Conservation (phyloP, 2,113 vertebrate genomes). For the Leptocoma aspasia region DNA sequence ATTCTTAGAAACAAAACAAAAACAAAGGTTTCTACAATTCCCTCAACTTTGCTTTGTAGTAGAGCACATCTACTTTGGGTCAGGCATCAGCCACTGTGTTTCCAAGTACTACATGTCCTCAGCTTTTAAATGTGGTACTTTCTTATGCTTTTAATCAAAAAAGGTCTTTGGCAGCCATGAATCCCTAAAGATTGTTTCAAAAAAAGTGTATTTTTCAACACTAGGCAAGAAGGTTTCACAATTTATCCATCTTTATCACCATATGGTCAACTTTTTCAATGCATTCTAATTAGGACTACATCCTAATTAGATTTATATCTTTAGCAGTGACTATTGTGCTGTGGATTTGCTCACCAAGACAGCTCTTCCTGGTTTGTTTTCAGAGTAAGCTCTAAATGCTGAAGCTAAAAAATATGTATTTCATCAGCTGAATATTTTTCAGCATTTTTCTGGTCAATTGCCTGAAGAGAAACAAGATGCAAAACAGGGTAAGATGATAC, state of each 20-base stretch:
- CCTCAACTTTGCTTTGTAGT: neutral
- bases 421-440: neutral
- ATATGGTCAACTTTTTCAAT: conserved; percentile 33
- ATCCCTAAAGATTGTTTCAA: neutral
- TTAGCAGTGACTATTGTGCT: neutral
- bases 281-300: conserved; percentile 8
- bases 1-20: neutral
- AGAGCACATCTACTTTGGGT: neutral
- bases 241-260: conserved; percentile 8
- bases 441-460: neutral
- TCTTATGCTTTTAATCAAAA: neutral
- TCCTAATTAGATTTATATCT: neutral
- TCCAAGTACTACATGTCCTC: neutral
- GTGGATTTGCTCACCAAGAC: neutral
- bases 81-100: neutral
- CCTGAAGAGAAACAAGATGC: neutral
- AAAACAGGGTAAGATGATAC: neutral
- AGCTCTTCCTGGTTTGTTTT: neutral
- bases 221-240: neutral
- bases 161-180: neutral
- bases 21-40: neutral
- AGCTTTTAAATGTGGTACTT: neutral
- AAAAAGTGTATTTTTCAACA: neutral
- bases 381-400: neutral
- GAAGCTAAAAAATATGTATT: neutral